A percentile compares a stretch with the other conserved stretches of the same genome.
Evolutionary conservation across 2,888 invertebrate species (phyloP).

Genomic region (Bombyx huttoni): DNA sequence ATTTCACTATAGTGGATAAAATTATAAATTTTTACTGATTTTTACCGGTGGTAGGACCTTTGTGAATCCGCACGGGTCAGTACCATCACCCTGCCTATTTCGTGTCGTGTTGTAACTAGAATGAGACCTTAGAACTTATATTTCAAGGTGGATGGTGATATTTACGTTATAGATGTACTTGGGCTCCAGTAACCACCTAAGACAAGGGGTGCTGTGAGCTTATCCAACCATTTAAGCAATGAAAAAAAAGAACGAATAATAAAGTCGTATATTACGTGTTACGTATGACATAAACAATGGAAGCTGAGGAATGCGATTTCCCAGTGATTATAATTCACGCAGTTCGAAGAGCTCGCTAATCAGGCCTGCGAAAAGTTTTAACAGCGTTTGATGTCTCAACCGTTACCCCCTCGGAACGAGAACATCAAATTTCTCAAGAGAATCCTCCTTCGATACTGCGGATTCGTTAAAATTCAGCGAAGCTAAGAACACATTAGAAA

Average conservation of each 20-base stretch:
- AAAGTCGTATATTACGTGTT: not conserved
- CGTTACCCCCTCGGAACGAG: constrained; percentile 12
- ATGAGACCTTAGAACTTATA: no score
- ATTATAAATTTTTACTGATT: no score
- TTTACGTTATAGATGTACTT: no score
- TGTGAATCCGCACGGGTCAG: no score
- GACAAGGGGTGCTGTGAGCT: no score
- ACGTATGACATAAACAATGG: not conserved
- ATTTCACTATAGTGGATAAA: no score
- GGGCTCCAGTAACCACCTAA: no score
- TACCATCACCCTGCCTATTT: no score
- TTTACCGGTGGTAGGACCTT: no score
- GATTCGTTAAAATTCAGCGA: constrained; percentile 28
- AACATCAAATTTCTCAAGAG: constrained; percentile 9
- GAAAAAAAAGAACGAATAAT: not conserved
- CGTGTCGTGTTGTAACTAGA: no score
- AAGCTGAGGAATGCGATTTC: constrained; percentile 6
- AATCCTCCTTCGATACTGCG: constrained; percentile 1
- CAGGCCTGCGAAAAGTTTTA: constrained; percentile 22
- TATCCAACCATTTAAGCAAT: no score
- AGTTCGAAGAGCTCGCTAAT: constrained; percentile 12
- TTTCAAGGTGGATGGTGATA: no score
- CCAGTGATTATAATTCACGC: constrained; percentile 6
- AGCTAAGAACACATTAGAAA: constrained; percentile 35
- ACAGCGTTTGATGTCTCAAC: constrained; percentile 17